phyloP scores from a whole-genome alignment of 1,140 invertebrate genomes.

The Helicoverpa zea region DNA sequence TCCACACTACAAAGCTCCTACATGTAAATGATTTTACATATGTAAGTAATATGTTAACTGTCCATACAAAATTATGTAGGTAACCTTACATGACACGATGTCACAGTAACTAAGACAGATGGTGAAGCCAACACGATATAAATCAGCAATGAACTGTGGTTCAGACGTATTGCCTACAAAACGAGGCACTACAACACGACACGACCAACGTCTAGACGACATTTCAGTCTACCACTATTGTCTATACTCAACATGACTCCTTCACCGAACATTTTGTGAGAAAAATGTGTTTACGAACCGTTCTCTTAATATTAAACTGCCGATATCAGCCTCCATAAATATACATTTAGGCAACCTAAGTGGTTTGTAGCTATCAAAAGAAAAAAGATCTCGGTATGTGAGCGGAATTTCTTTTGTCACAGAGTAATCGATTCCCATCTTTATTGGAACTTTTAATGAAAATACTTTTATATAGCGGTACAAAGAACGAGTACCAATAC shows the following conservation, averaged over 20 bases:
- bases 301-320: slow-evolving; percentile 21
- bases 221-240: neutral
- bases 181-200: slow-evolving; percentile 5
- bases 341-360: slow-evolving; percentile 30
- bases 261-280: slow-evolving; percentile 4
- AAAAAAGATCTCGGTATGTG: slow-evolving; percentile 36
- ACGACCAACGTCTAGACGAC: slow-evolving; percentile 14
- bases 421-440: slow-evolving; percentile 26
- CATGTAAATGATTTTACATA: neutral
- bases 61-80: neutral
- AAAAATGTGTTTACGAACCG: slow-evolving; percentile 28
- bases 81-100: neutral
- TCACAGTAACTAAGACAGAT: slow-evolving; percentile 26
- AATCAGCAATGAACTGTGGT: slow-evolving; percentile 15
- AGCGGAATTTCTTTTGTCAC: slow-evolving; percentile 39
- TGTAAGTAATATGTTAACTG: neutral
- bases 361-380: slow-evolving; percentile 20
- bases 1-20: too few relatives aligned
- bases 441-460: slow-evolving; percentile 38
- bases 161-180: neutral
- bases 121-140: slow-evolving; percentile 3
- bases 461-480: slow-evolving; percentile 29
- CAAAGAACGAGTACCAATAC: slow-evolving; percentile 9
- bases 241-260: neutral
- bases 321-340: slow-evolving; percentile 27